Evolutionary conservation across 2,888 invertebrate genomes (phyloP), one percentile per base, ranked within the genome.

Genomic region (Stomorhina lunata): DNA sequence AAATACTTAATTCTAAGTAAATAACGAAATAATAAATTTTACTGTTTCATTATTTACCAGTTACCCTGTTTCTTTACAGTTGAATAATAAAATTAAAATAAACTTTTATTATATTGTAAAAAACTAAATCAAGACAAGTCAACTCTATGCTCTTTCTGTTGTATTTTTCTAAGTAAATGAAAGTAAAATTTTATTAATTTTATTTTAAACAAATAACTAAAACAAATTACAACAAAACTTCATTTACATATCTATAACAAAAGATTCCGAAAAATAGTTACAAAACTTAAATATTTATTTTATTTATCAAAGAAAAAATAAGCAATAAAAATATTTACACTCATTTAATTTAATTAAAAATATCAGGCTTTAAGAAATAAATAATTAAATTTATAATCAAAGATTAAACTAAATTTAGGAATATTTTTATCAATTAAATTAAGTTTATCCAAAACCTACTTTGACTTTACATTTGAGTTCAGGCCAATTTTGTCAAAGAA

Each of bases 401-500:
- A 2, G 25, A 27, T 12, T 37, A 27, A 32, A 4, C 20, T 12
- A 43, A 29, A 63, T 9, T 43, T 2, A 63, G 29, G 20, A 29
- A 43, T 10, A 17, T 17, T 45, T 29, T 9, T 29, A 22, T 9
- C n/a, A 17, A 10, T 22, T 7, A 48, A 22, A 20, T 22, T 32
- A 55, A 45, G 25, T 27, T n/a, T 40, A 10, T n/a, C n/a, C n/a
- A 10, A 66, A 45, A 53, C 65, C 75, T 45, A 65, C 45, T 66
- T 71, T 34, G 57, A 34, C 20, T 20, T n/a, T 3, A 12, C 9
- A 32, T 50, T 61, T 76, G 76, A 59, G 12, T 12, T 40, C 22
- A 61, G 40, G 61, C 68, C 77, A 77, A 69, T 9, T 40, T 40
- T 20, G 20, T 40, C 10, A 59, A 40, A 7, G 25, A 61, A 59